phyloP scores from a whole-genome alignment of 2,113 vertebrate species.

The Chloropsis hardwickii region DNA sequence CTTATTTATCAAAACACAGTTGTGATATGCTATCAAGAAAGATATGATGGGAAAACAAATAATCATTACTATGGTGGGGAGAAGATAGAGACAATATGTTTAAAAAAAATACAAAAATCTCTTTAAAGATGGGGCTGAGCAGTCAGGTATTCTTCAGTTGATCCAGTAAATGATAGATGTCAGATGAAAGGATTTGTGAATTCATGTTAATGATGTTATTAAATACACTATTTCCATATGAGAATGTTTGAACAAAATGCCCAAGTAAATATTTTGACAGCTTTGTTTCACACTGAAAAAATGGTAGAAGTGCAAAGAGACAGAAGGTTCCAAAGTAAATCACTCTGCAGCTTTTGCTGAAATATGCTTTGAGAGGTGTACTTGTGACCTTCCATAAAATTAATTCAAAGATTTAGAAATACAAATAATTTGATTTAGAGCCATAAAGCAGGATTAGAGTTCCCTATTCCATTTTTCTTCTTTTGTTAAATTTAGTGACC shows the following conservation, averaged over 20 bases:
- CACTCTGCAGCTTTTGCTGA: neutral
- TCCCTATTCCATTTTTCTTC: neutral
- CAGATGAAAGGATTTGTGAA: conserved; percentile 12
- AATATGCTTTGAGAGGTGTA: neutral
- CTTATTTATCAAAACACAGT: neutral
- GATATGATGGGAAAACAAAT: neutral
- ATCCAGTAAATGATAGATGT: neutral
- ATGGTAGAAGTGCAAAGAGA: neutral
- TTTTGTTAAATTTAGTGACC: neutral
- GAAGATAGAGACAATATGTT: neutral
- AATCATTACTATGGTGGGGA: neutral
- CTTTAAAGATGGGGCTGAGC: neutral
- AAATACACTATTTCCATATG: neutral
- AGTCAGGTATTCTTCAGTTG: neutral
- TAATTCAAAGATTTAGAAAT: conserved; percentile 6
- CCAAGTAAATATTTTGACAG: conserved; percentile 63
- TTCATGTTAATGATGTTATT: conserved; percentile 15
- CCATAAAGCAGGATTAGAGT: neutral
- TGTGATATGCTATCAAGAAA: neutral
- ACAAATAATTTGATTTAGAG: neutral
- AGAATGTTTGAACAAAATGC: conserved; percentile 16
- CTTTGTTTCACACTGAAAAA: conserved; percentile 50
- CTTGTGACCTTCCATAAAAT: conserved; percentile 23
- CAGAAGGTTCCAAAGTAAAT: conserved; percentile 31
- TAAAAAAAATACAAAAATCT: neutral